A percentile compares a stretch with the other conserved stretches of the same genome.
phyloP scores from a whole-genome alignment of 2,113 vertebrate genomes.

The Corythornis vintsioides region DNA sequence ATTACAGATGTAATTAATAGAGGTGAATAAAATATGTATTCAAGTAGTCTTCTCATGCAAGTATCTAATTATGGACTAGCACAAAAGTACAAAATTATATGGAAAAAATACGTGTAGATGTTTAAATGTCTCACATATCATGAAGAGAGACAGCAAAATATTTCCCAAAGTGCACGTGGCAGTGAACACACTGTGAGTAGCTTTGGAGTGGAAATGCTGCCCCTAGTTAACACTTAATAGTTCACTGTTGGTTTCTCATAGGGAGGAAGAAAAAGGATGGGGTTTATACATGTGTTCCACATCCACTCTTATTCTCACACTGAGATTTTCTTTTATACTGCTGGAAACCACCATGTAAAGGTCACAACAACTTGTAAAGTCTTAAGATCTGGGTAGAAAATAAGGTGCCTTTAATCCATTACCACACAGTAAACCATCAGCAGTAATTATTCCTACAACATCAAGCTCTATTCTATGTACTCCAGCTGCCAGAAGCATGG shows the following conservation, averaged over 20 bases:
- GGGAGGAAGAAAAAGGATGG: not conserved
- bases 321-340: not conserved
- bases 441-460: not conserved
- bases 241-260: not conserved
- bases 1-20: not conserved
- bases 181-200: not conserved
- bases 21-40: not conserved
- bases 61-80: not conserved
- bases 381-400: conserved; percentile 12
- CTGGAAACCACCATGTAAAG: conserved; percentile 23
- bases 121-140: not conserved
- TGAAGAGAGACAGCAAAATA: not conserved
- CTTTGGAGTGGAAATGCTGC: conserved; percentile 4
- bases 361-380: conserved; percentile 30
- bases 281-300: not conserved
- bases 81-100: not conserved
- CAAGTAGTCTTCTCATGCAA: not conserved
- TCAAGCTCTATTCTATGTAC: not conserved
- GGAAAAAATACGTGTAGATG: not conserved
- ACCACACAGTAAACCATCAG: not conserved
- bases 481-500: not conserved
- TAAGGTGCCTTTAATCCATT: conserved; percentile 12
- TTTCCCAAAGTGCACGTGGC: not conserved
- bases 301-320: conserved; percentile 13
- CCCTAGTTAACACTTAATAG: not conserved